Conservation (phyloP, 2,113 vertebrate species). For the Laterallus jamaicensis region DNA sequence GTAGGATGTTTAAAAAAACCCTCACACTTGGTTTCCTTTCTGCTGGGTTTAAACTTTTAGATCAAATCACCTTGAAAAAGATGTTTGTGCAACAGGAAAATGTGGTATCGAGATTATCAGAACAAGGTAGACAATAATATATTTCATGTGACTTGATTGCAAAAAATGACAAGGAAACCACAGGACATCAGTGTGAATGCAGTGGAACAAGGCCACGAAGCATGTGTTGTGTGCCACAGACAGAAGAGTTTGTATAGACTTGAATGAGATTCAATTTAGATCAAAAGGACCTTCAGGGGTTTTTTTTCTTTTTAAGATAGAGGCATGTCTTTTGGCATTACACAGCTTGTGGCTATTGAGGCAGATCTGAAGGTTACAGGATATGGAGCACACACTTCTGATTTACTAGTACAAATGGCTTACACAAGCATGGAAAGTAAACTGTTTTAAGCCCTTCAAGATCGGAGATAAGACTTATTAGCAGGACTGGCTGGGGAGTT, state of each 20-base stretch:
- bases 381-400: conserved; percentile 22
- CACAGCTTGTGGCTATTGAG: conserved; percentile 47
- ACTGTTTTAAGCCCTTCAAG: conserved; percentile 28
- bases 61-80: conserved; percentile 66
- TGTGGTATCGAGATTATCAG: conserved; percentile 75
- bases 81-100: conserved; percentile 82
- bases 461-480: conserved; percentile 47
- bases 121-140: conserved; percentile 69
- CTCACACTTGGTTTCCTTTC: conserved; percentile 68
- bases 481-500: neutral
- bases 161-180: conserved; percentile 52
- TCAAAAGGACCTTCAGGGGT: neutral
- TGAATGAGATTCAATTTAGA: conserved; percentile 44
- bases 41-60: conserved; percentile 52
- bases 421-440: conserved; percentile 31
- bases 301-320: conserved; percentile 10
- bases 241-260: neutral
- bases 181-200: neutral
- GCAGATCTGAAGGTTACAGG: conserved; percentile 31
- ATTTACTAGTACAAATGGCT: conserved; percentile 31
- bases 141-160: conserved; percentile 65
- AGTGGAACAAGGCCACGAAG: conserved; percentile 16
- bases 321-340: conserved; percentile 26
- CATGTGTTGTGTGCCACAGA: neutral
- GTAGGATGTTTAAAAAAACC: conserved; percentile 17